These are phyloP conservation scores for Metridium senile DNA, from an alignment of 92 coral and sea anemone species.

Conservation along the genomic window DNA sequence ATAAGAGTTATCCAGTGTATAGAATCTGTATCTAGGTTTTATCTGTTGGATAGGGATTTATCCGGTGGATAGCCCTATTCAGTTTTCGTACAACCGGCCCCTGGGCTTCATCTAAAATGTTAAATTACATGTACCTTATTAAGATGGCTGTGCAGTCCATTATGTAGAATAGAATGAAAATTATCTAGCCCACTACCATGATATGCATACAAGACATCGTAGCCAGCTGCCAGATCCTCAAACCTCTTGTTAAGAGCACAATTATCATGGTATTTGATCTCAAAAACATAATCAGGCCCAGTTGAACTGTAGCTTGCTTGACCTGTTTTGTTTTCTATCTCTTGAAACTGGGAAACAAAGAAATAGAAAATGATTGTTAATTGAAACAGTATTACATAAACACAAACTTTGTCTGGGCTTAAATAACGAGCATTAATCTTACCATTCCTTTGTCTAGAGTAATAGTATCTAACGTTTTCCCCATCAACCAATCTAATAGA, in stretches of 20 bases:
- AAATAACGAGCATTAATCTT: too few relatives aligned
- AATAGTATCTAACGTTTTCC: conserved; percentile 61
- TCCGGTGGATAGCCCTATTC: too few relatives aligned
- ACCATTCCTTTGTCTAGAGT: conserved; percentile 62
- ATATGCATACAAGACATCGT: conserved; percentile 79
- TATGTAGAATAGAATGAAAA: conserved; percentile 91
- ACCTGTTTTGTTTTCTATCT: conserved; percentile 82
- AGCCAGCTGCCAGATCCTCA: conserved; percentile 65
- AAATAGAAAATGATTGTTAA: neutral
- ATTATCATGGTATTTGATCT: conserved; percentile 68
- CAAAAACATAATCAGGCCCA: conserved; percentile 87
- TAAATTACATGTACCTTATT: conserved; percentile 63
- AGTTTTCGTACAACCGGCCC: too few relatives aligned
- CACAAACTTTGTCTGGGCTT: too few relatives aligned
- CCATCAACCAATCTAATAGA: conserved; percentile 82
- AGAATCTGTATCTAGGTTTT: too few relatives aligned
- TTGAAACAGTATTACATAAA: neutral
- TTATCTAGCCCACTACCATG: conserved; percentile 98
- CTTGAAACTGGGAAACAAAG: conserved; percentile 61
- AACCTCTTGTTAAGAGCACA: conserved; percentile 73
- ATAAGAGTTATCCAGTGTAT: too few relatives aligned
- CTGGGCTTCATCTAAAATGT: too few relatives aligned
- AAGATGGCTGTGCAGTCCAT: conserved; percentile 93
- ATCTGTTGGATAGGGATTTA: too few relatives aligned
- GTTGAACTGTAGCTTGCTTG: conserved; percentile 81